A percentile compares a stretch with the other conserved stretches of the same genome.
These are phyloP conservation scores for Rhynchotus rufescens DNA, from an alignment of 2,797 vertebrate genomes.

Conservation along the genomic window DNA sequence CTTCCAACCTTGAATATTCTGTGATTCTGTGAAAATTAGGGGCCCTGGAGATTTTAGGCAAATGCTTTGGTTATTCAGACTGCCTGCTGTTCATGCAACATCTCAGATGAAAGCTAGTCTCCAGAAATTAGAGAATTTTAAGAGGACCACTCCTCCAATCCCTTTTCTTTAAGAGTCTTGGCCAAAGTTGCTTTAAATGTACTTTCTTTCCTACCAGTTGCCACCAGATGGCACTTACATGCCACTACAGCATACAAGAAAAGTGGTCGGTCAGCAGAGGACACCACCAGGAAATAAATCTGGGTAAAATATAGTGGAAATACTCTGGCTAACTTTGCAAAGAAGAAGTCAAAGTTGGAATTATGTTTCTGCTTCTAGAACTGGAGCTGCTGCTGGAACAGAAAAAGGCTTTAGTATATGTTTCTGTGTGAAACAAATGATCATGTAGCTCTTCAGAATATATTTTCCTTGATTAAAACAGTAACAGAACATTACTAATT, in stretches of 20 bases:
- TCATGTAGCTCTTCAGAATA: neutral
- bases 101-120: neutral
- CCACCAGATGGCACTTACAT: constrained; percentile 75
- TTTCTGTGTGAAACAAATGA: neutral
- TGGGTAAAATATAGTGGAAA: neutral
- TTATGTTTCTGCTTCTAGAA: neutral
- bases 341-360: neutral
- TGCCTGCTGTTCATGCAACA: neutral
- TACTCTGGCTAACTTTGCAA: neutral
- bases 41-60: neutral
- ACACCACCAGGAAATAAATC: neutral
- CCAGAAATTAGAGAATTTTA: neutral
- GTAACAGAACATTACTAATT: neutral
- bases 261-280: neutral
- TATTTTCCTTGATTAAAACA: neutral
- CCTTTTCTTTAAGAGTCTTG: accelerated
- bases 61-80: neutral
- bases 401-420: neutral
- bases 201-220: neutral
- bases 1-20: too few species aligned
- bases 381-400: neutral
- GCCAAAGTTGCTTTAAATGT: accelerated
- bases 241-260: neutral
- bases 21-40: too few species aligned
- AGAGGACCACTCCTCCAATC: neutral